Evolutionary conservation across 2,888 invertebrate genomes (phyloP), one percentile per base, ranked within the genome.

Genomic region (Phymatocera aterrima): DNA sequence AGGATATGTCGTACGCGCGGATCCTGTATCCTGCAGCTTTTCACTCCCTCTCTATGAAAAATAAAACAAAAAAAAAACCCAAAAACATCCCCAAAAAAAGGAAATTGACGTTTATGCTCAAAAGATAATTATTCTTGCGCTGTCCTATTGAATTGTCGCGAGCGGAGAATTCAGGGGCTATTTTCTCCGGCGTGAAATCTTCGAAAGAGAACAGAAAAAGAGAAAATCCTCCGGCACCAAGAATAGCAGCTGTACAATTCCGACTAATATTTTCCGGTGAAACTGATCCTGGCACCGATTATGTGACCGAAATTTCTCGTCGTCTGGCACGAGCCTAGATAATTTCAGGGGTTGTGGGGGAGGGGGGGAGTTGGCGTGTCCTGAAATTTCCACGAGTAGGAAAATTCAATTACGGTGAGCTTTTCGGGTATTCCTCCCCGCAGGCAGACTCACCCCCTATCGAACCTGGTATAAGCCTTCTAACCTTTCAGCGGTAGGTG

Each of bases 261-360:
- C n/a, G n/a, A n/a, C n/a, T n/a, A n/a, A n/a, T n/a, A n/a, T n/a
- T n/a, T n/a, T n/a, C n/a, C n/a, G n/a, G n/a, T n/a, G n/a, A n/a
- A n/a, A n/a, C n/a, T n/a, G n/a, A n/a, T n/a, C n/a, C n/a, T n/a
- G n/a, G n/a, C n/a, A n/a, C n/a, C n/a, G n/a, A n/a, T n/a, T n/a
- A n/a, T n/a, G n/a, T n/a, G n/a, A n/a, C n/a, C n/a, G n/a, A n/a
- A n/a, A n/a, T n/a, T n/a, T n/a, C n/a, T n/a, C n/a, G n/a, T 12
- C 10, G 6, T 43, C 5, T 10, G n/a, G 5, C 10, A 43, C 10
- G 10, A 8, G 10, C 54, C 4, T 68, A 68, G 24, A 68, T 68
- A 68, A 68, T 43, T 43, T 68, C 24, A 21, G 28, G 8, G 68
- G 43, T 46, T 43, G 68, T 79, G 77, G 78, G 77, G 81, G 68